Base-by-base conservation (phyloP, 2,797 vertebrate species). In the Artibeus jamaicensis region DNA sequence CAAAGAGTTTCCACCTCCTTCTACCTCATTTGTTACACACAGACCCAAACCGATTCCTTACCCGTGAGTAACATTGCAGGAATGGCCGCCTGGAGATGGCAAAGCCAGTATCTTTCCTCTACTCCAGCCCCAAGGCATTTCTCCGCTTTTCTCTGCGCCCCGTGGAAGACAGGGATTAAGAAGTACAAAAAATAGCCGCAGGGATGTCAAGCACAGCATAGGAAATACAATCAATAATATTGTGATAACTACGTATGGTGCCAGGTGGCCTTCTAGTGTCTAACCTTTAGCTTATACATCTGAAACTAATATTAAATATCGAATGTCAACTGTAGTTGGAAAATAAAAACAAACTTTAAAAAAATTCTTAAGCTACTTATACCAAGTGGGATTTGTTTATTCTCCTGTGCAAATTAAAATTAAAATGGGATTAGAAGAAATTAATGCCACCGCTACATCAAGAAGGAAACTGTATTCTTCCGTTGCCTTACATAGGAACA, bases 101-200 rank as follows among this genome's bases (percentile, higher is more conserved):
- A 37, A 50, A 62, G 11, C 55, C 4, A 55, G 5, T 2, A 18
- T 6, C 46, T 67, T 32, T 37, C 46, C 32, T 21, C 42, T 8
- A 14, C 18, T 44, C 26, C 53, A 67, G 10, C 15, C 12, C 37
- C 32, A 1, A 3, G 24, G 39, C 39, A 21, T 39, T 29, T 57
- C 78, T 89, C 37, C 42, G 67, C 26, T 46, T 48, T n/a, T 37
- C 42, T 83, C 70, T 16, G 79, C 84, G 29, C 37, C 39, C 7
- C 0, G 0, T 6, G 37, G 22, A 59, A 0, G 6, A 37, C 32
- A 67, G 32, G 42, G 59, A 16, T 46, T 22, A 24, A 62, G 39
- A 34, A 34, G 32, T 34, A 67, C 59, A 48, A 67, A 55, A 67
- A 34, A 24, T 22, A n/a, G 42, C 67, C 32, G 48, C 19, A 2